Conservation (phyloP, 2,888 invertebrate genomes). For the Macrosoma leucophasiata region DNA sequence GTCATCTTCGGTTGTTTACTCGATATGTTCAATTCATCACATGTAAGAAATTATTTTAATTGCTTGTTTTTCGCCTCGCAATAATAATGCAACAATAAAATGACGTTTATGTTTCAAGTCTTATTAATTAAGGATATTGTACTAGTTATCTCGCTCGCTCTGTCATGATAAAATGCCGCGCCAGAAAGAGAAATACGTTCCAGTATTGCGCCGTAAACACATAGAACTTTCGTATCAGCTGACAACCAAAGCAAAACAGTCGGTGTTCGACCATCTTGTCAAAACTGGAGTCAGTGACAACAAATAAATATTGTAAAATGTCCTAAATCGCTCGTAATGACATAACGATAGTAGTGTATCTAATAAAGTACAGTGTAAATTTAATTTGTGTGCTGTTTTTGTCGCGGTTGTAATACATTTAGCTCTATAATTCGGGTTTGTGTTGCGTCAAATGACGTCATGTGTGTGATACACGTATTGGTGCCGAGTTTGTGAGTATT, state of each 20-base stretch:
- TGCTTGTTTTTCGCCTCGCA: conserved; percentile 53
- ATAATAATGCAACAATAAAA: conserved; percentile 64
- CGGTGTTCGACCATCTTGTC: conserved; percentile 77
- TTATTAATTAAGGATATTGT: conserved; percentile 42
- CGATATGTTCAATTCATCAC: conserved; percentile 59
- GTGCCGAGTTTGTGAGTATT: conserved; percentile 73
- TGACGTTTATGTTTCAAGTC: conserved; percentile 58
- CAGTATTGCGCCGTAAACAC: conserved; percentile 43
- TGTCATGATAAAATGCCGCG: conserved; percentile 6
- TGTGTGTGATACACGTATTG: conserved; percentile 76
- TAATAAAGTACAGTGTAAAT: conserved; percentile 62
- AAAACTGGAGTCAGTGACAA: conserved; percentile 73
- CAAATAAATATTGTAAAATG: conserved; percentile 75
- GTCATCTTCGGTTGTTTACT: conserved; percentile 35
- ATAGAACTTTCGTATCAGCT: conserved; percentile 73
- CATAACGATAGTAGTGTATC: conserved; percentile 58
- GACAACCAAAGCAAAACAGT: conserved; percentile 78
- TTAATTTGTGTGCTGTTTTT: conserved; percentile 59
- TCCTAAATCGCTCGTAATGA: conserved; percentile 67
- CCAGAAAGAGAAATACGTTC: conserved; percentile 35
- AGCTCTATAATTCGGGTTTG: conserved; percentile 70
- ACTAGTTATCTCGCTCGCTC: conserved; percentile 40
- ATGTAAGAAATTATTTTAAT: conserved; percentile 37
- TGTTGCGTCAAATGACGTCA: conserved; percentile 76
- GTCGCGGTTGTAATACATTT: conserved; percentile 60